phyloP scores from a whole-genome alignment of 1,140 invertebrate genomes.

The Asbolus verrucosus region DNA sequence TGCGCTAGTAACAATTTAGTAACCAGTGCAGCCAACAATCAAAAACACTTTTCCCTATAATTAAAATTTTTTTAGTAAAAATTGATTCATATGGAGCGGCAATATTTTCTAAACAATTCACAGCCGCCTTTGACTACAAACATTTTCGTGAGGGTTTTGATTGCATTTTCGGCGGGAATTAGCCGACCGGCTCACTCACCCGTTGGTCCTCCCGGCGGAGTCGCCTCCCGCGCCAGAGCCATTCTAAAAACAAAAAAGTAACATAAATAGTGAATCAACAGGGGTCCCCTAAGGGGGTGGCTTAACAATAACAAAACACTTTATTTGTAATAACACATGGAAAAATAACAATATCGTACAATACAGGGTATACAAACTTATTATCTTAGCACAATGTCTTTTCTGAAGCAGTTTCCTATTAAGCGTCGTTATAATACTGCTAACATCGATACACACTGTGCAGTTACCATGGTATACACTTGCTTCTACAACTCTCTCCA shows the following conservation, averaged over 20 bases:
- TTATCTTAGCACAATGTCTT: constrained; percentile 56
- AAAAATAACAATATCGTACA: constrained; percentile 36
- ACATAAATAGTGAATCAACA: constrained; percentile 67
- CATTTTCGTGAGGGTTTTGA: not conserved
- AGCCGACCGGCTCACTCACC: no score
- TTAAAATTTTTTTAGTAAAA: no score
- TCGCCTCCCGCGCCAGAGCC: constrained; percentile 80
- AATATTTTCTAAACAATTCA: no score
- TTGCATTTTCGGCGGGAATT: no score
- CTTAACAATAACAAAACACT: constrained; percentile 34
- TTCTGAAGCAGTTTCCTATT: constrained; percentile 25
- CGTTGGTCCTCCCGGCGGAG: constrained; percentile 80
- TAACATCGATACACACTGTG: constrained; percentile 37
- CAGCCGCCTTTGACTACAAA: no score
- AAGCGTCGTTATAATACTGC: constrained; percentile 47
- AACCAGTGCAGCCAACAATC: no score
- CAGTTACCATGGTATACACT: constrained; percentile 1
- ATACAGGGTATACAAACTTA: constrained; percentile 43
- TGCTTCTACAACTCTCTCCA: constrained; percentile 1
- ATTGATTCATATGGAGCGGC: no score
- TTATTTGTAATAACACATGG: constrained; percentile 47
- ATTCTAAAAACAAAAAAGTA: constrained; percentile 82
- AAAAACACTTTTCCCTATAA: no score
- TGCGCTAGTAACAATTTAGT: no score
- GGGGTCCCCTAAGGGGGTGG: constrained; percentile 57